phyloP scores from a whole-genome alignment of 2,888 invertebrate genomes.

The Eupithecia dodoneata region DNA sequence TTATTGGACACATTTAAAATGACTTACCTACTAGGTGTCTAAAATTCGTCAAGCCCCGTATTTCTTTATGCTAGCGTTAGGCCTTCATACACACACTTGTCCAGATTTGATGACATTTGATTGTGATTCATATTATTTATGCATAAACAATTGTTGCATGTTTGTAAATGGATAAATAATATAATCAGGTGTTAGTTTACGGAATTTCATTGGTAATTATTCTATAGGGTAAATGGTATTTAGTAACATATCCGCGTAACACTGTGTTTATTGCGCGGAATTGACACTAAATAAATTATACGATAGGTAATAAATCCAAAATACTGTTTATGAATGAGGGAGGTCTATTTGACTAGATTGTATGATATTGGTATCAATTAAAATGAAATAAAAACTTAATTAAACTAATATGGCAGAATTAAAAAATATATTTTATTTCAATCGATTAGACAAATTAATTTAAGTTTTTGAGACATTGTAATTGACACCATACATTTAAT shows the following conservation, averaged over 20 bases:
- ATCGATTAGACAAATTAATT: not conserved
- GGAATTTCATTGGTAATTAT: no score
- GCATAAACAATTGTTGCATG: not conserved
- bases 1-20: slow-evolving; percentile 29
- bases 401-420: not conserved
- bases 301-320: not conserved
- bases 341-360: not conserved
- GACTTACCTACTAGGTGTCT: slow-evolving; percentile 17
- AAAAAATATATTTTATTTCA: not conserved
- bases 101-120: not conserved
- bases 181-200: no score
- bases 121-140: not conserved
- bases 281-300: no score
- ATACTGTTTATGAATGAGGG: not conserved
- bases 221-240: no score
- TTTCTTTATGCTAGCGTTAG: slow-evolving; percentile 6
- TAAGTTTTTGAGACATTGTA: not conserved
- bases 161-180: not conserved
- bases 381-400: not conserved
- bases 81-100: not conserved
- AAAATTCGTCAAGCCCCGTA: slow-evolving; percentile 28
- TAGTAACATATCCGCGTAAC: no score
- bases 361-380: not conserved
- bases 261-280: no score
- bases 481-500: not conserved